phyloP scores from a whole-genome alignment of 2,888 invertebrate genomes.

The Tachystola acroxantha region DNA sequence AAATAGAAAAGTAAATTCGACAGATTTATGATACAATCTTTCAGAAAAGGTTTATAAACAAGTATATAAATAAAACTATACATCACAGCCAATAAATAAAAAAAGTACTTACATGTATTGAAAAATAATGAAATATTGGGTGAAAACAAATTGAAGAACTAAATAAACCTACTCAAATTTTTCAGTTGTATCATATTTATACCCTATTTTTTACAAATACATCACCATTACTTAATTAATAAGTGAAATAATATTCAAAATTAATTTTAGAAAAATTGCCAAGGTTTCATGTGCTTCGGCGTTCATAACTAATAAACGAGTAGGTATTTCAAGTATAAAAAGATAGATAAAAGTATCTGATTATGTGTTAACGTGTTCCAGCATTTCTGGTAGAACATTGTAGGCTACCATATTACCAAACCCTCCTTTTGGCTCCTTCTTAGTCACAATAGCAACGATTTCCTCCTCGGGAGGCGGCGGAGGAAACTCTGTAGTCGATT shows the following conservation, averaged over 20 bases:
- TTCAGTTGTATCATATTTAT: no score
- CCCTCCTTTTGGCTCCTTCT: slow-evolving; percentile 64
- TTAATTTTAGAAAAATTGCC: no score
- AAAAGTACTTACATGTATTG: no score
- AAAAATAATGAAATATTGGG: no score
- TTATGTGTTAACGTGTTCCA: slow-evolving; percentile 64
- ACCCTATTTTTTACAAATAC: no score
- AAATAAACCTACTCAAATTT: no score
- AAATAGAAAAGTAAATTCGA: slow-evolving; percentile 39
- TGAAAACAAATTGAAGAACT: no score
- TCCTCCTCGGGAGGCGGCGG: slow-evolving; percentile 67
- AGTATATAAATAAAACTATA: slow-evolving; percentile 2
- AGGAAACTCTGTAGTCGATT: slow-evolving; percentile 52
- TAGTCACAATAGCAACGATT: slow-evolving; percentile 71
- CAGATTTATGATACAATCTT: slow-evolving; percentile 29
- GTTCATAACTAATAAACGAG: no score
- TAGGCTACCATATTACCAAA: slow-evolving; percentile 75
- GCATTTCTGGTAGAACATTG: slow-evolving; percentile 71
- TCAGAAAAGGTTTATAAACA: not conserved
- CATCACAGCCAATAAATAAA: slow-evolving; percentile 51
- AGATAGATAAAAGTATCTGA: slow-evolving; percentile 9
- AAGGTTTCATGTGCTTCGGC: no score
- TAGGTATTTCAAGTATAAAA: slow-evolving; percentile 9
- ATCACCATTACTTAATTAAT: no score
- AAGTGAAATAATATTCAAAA: no score